Evolutionary conservation across 2,888 invertebrate genomes (phyloP).

Genomic region (Drosophila infuscata): DNA sequence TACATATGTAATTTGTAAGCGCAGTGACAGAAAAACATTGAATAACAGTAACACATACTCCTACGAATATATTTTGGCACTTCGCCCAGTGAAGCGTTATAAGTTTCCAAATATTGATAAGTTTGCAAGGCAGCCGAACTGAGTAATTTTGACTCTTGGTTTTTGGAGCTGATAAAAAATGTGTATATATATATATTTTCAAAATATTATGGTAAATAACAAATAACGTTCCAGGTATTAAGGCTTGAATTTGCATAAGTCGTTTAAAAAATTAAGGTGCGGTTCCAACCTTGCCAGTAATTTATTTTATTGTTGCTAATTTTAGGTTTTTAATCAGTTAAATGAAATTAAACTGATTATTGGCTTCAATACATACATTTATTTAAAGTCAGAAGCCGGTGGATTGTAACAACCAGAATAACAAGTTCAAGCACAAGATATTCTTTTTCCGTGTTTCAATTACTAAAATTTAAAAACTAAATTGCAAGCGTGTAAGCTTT

Average conservation of each 20-base stretch:
- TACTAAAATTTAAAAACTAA: neutral
- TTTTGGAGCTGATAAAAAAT: neutral
- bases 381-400: neutral
- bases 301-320: neutral
- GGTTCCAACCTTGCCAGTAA: neutral
- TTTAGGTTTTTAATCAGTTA: neutral
- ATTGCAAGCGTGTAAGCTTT: neutral
- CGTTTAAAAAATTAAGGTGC: neutral
- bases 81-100: neutral
- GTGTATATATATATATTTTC: neutral
- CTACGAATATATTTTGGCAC: neutral
- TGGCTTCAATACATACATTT: neutral
- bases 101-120: neutral
- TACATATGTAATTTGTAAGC: neutral
- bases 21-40: constrained; percentile 2
- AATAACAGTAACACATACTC: neutral
- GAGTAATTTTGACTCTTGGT: neutral
- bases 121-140: neutral
- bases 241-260: neutral
- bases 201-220: neutral
- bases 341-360: neutral
- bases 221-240: neutral
- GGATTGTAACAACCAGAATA: neutral
- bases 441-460: neutral
- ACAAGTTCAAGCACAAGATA: neutral